phyloP scores from a whole-genome alignment of 2,797 vertebrate species.

The Scarus forsteni region DNA sequence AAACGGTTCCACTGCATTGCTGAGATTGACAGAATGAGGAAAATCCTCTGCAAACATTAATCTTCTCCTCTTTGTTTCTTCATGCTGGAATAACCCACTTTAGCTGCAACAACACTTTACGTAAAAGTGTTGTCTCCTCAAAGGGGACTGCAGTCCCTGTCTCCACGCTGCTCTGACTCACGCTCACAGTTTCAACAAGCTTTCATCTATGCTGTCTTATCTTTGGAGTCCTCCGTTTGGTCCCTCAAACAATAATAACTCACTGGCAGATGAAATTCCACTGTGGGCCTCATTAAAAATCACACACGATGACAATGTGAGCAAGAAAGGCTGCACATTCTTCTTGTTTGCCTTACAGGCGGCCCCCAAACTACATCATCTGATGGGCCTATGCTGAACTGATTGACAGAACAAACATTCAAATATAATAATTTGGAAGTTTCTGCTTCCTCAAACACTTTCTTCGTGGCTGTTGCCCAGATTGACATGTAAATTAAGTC shows the following conservation, averaged over 20 bases:
- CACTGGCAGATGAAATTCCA: background rate
- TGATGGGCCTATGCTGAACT: no score
- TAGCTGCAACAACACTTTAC: slow-evolving; percentile 28
- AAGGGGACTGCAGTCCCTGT: background rate
- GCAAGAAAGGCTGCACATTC: background rate
- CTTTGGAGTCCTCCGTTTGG: background rate
- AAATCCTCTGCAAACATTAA: slow-evolving; percentile 48
- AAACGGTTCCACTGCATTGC: slow-evolving; percentile 16
- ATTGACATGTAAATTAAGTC: no score
- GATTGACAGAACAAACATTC: no score
- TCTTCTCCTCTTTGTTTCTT: slow-evolving; percentile 34
- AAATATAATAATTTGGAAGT: no score
- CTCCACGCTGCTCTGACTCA: slow-evolving; percentile 17
- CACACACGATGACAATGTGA: background rate
- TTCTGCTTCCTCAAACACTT: no score
- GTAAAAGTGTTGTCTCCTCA: background rate
- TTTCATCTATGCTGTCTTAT: background rate
- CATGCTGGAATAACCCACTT: slow-evolving; percentile 27
- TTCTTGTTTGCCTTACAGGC: no score
- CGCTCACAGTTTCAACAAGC: background rate
- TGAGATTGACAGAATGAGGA: slow-evolving; percentile 39
- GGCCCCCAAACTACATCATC: no score
- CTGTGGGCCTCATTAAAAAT: slow-evolving; percentile 9
- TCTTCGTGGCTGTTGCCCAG: no score
- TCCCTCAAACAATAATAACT: background rate